These are phyloP conservation scores for Cyaniris semiargus DNA, from an alignment of 2,888 invertebrate species.

Conservation along the genomic window DNA sequence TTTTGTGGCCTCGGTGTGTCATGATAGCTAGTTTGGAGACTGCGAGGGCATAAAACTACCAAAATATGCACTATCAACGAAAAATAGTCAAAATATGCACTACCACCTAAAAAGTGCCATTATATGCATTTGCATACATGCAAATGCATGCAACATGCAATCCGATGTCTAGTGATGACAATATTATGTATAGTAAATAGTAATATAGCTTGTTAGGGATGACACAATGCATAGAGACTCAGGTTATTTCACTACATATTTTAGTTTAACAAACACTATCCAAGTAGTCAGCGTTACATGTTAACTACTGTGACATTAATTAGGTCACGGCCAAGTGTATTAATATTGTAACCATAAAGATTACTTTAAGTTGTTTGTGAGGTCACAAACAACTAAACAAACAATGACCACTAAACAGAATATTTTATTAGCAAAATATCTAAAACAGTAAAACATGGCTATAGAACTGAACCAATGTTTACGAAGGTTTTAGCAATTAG, in stretches of 20 bases:
- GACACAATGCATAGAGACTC: background rate
- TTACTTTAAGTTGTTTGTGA: too few species aligned
- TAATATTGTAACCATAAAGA: background rate
- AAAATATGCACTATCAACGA: too few species aligned
- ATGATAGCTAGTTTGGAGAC: too few species aligned
- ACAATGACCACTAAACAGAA: background rate
- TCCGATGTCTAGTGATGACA: too few species aligned
- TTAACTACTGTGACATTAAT: background rate
- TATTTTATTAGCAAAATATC: background rate
- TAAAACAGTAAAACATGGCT: background rate
- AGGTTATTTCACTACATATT: background rate
- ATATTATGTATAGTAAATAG: background rate
- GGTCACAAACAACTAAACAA: background rate
- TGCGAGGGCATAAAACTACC: too few species aligned
- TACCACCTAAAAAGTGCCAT: too few species aligned
- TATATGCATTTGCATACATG: too few species aligned
- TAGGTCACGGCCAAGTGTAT: background rate
- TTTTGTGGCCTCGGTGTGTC: too few species aligned
- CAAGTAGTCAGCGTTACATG: background rate
- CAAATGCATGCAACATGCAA: too few species aligned
- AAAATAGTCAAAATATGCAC: too few species aligned
- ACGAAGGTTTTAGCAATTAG: background rate
- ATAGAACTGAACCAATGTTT: background rate
- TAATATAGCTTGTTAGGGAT: background rate
- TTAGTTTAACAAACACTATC: too few species aligned